Conservation (phyloP, 2,888 invertebrate species). For the Latrodectus elegans region DNA sequence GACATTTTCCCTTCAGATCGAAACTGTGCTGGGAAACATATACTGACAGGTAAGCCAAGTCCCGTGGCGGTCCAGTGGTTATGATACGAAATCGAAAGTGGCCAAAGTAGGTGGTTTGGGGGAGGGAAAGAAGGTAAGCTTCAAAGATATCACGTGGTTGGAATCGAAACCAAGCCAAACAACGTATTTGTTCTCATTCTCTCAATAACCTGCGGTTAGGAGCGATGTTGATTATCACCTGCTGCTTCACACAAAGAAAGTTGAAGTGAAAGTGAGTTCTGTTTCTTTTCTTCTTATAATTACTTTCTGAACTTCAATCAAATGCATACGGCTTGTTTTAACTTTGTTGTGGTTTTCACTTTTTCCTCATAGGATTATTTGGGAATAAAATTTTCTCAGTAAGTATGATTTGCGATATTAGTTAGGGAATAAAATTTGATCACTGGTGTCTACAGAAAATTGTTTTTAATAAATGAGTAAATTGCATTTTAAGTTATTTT, state of each 20-base stretch:
- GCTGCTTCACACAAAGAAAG: conserved; percentile 4
- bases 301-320: not conserved
- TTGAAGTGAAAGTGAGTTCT: conserved; percentile 11
- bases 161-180: conserved; percentile 14
- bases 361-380: too few species aligned
- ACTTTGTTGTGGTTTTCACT: too few species aligned
- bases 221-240: conserved; percentile 33
- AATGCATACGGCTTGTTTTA: not conserved
- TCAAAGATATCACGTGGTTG: conserved; percentile 14
- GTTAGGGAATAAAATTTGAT: too few species aligned
- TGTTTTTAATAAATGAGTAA: too few species aligned
- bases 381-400: not conserved
- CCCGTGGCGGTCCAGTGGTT: not conserved
- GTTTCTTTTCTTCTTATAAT: not conserved
- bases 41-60: too few species aligned
- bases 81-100: conserved; percentile 1
- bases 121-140: conserved; percentile 5
- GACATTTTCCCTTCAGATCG: too few species aligned
- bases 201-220: conserved; percentile 31
- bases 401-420: not conserved
- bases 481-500: too few species aligned
- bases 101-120: not conserved
- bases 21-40: too few species aligned
- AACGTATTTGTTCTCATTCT: conserved; percentile 35
- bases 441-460: too few species aligned